Evolutionary conservation across 2,888 invertebrate genomes (phyloP), one percentile per base, ranked within the genome.

Genomic region (Dione juno): DNA sequence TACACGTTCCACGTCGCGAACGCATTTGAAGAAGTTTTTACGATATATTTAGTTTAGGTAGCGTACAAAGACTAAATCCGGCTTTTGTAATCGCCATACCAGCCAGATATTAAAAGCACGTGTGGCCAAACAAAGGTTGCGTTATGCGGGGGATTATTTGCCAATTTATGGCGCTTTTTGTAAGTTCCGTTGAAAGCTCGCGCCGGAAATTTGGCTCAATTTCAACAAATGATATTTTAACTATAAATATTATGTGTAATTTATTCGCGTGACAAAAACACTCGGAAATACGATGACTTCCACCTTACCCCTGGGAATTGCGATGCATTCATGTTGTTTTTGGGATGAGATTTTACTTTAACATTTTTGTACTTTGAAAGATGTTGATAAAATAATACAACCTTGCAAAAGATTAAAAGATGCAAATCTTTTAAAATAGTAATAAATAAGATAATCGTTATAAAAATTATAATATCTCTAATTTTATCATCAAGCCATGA

Each of bases 121-220:
- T 93, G 93, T 92, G 93, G 90, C 90, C 93, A 91, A 89, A 93
- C 93, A 93, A 93, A 92, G 92, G 93, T 93, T 90, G 84, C 92
- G 92, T 92, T 92, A 92, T 93, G 92, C 90, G 92, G 93, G 87
- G 89, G 93, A 93, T 93, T 92, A 93, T 93, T 91, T 90, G 92
- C 92, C 93, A 92, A 93, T 93, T 93, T 92, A 92, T 93, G 88
- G 90, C 86, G 85, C 92, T 92, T 93, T 93, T 92, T 93, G 90
- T 90, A 88, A 89, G 88, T 88, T 88, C 86, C 84, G 92, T 86
- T 90, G 90, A 90, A 92, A 92, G 88, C 89, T 81, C 82, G 84
- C 84, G 80, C 89, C 89, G 93, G 93, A 92, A 88, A 92, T 92
- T 93, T 93, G 93, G 93, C 93, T 92, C 90, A 88, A 89, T 88